Conservation (phyloP, 2,888 invertebrate genomes). For the Mythimna ferrago region DNA sequence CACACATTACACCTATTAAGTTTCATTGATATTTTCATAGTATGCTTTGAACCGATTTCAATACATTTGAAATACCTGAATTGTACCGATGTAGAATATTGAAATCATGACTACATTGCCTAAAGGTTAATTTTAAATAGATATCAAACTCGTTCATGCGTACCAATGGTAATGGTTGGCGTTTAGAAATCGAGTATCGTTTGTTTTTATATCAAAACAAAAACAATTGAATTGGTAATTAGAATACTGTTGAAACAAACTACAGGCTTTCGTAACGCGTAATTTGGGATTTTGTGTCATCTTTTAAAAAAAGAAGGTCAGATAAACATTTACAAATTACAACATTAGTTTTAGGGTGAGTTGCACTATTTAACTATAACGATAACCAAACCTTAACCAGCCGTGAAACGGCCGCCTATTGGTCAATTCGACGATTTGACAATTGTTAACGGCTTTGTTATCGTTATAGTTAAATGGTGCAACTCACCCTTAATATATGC, state of each 20-base stretch:
- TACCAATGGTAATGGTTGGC: conserved; percentile 4
- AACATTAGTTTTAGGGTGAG: too few relatives aligned
- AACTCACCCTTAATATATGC: too few relatives aligned
- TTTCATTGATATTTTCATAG: conserved; percentile 15
- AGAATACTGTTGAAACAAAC: background rate
- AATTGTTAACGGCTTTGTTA: too few relatives aligned
- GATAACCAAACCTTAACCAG: too few relatives aligned
- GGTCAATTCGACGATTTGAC: too few relatives aligned
- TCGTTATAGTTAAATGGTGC: too few relatives aligned
- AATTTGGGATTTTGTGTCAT: too few relatives aligned
- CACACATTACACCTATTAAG: conserved; percentile 1
- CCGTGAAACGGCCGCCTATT: too few relatives aligned
- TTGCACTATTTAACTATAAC: too few relatives aligned
- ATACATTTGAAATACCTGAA: background rate
- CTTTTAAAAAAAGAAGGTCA: too few relatives aligned
- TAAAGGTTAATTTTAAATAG: conserved; percentile 14
- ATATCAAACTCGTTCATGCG: conserved; percentile 14
- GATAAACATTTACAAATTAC: too few relatives aligned
- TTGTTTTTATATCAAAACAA: conserved; percentile 11
- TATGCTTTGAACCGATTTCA: conserved; percentile 2
- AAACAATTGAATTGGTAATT: background rate
- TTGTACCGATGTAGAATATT: conserved; percentile 15
- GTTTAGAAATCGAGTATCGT: conserved; percentile 8
- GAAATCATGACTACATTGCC: conserved; percentile 10
- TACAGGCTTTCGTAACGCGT: background rate